phyloP scores from a whole-genome alignment of 2,797 vertebrate genomes.

The Tragelaphus eurycerus region DNA sequence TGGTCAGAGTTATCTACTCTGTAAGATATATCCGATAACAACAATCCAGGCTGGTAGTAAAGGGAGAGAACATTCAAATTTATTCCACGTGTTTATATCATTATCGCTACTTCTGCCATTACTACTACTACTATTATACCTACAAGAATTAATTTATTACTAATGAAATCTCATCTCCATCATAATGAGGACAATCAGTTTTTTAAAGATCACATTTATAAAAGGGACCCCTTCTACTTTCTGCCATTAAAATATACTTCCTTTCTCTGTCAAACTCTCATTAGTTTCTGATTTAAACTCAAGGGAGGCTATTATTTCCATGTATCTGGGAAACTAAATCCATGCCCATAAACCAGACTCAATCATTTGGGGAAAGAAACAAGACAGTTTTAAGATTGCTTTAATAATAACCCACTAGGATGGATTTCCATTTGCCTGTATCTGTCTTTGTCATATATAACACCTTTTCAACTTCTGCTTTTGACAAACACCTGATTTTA shows the following conservation, averaged over 20 bases:
- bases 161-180: not conserved
- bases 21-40: not conserved
- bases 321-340: not conserved
- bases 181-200: not conserved
- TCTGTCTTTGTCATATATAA: not conserved
- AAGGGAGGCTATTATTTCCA: not conserved
- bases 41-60: not conserved
- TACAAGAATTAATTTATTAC: not conserved
- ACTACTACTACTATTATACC: not conserved
- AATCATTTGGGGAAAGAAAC: not conserved
- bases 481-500: not conserved
- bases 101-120: not conserved
- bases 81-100: not conserved
- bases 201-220: not conserved
- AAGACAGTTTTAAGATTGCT: not conserved
- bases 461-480: not conserved
- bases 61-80: not conserved
- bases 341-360: not conserved
- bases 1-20: not conserved
- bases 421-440: not conserved
- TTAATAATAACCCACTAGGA: not conserved
- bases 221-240: not conserved
- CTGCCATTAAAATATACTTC: not conserved
- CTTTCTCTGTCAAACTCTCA: not conserved
- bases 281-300: not conserved